A percentile compares a stretch with the other conserved stretches of the same genome.
These are phyloP conservation scores for Amphilophus citrinellus DNA, from an alignment of 2,113 vertebrate genomes.

Conservation along the genomic window DNA sequence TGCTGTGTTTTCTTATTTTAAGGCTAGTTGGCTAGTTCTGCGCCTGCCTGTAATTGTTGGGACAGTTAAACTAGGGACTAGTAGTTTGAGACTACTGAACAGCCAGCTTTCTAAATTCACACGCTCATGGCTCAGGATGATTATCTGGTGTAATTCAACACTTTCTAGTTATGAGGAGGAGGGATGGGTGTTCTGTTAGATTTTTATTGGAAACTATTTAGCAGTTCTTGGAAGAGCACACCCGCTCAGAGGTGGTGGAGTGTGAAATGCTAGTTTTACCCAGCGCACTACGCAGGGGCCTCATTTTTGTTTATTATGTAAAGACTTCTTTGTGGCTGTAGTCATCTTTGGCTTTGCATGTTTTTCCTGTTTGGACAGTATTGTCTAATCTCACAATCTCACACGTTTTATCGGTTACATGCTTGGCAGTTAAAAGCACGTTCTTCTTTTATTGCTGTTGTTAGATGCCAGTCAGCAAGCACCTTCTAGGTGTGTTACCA, in stretches of 20 bases:
- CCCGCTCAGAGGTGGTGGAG: neutral
- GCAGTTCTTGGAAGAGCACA: neutral
- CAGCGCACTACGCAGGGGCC: neutral
- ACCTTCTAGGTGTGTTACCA: neutral
- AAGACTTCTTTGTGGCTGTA: neutral
- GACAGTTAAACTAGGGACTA: neutral
- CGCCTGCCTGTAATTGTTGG: neutral
- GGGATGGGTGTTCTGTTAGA: neutral
- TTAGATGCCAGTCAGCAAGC: neutral
- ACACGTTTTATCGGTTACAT: neutral
- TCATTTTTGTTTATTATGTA: neutral
- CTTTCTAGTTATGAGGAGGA: neutral
- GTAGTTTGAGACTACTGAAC: neutral
- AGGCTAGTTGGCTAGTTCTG: neutral
- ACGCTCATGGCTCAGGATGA: neutral
- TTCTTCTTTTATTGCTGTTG: neutral
- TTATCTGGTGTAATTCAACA: neutral
- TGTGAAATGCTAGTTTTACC: neutral
- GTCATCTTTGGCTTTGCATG: neutral
- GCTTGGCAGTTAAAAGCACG: neutral
- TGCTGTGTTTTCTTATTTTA: neutral
- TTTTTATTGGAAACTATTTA: neutral
- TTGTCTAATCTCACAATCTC: neutral
- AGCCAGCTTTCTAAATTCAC: neutral
- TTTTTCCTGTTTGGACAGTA: constrained; percentile 8